A percentile compares a stretch with the other conserved stretches of the same genome.
These are phyloP conservation scores for Notolabrus celidotus DNA, from an alignment of 2,797 vertebrate species.

Conservation along the genomic window DNA sequence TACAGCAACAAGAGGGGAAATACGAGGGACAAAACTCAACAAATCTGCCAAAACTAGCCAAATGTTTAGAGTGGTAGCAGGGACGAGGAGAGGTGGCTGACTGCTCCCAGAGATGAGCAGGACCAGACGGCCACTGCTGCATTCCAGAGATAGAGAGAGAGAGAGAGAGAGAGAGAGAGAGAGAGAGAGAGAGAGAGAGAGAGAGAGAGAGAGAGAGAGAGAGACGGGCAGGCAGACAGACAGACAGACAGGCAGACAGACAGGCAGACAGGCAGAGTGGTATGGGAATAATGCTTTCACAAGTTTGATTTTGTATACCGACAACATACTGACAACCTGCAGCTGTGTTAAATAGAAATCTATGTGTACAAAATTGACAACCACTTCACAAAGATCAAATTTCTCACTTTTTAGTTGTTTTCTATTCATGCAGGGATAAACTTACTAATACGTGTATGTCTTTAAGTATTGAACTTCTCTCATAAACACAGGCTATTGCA, in stretches of 20 bases:
- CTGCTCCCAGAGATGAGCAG: slow-evolving; percentile 81
- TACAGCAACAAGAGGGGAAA: slow-evolving; percentile 83
- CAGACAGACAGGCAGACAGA: too few relatives aligned
- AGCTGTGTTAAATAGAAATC: too few relatives aligned
- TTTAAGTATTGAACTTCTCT: background rate
- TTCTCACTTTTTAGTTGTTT: too few relatives aligned
- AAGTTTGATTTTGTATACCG: too few relatives aligned
- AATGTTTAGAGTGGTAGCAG: slow-evolving; percentile 85
- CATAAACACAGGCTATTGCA: background rate
- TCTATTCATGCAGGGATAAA: too few relatives aligned
- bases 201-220: too few relatives aligned
- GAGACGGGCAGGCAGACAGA: too few relatives aligned
- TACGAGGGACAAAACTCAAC: slow-evolving; percentile 84
- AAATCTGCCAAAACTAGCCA: slow-evolving; percentile 85
- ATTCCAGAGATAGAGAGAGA: slow-evolving; percentile 64
- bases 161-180: slow-evolving; percentile 29
- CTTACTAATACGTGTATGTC: background rate
- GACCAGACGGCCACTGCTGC: slow-evolving; percentile 76
- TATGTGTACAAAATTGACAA: too few relatives aligned
- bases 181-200: slow-evolving; percentile 30
- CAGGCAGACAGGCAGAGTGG: too few relatives aligned
- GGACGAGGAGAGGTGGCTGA: slow-evolving; percentile 77
- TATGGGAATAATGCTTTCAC: too few relatives aligned
- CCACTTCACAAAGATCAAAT: too few relatives aligned
- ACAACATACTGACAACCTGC: too few relatives aligned